These are phyloP conservation scores for Copidosoma aretas DNA, from an alignment of 2,888 invertebrate genomes.

Conservation along the genomic window DNA sequence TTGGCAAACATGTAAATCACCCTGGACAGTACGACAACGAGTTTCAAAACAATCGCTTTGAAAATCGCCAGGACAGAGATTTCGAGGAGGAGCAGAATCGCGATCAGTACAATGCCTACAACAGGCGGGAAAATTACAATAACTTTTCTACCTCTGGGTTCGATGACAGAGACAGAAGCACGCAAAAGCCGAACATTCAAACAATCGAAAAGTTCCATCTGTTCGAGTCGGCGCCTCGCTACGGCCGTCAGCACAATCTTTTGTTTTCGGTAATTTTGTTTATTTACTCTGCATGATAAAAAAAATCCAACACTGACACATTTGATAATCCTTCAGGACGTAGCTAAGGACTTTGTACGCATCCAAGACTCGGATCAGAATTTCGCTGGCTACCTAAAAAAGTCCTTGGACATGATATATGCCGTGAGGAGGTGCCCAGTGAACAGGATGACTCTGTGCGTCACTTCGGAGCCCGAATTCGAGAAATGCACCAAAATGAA, in stretches of 20 bases:
- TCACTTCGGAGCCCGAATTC: constrained; percentile 88
- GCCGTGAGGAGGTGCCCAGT: constrained; percentile 85
- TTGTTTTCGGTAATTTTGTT: constrained; percentile 73
- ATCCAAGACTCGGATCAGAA: constrained; percentile 79
- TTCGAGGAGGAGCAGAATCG: constrained; percentile 40
- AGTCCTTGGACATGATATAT: constrained; percentile 73
- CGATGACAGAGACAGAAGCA: constrained; percentile 33
- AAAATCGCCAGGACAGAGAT: constrained; percentile 37
- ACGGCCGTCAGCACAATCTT: constrained; percentile 76
- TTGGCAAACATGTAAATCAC: constrained; percentile 41
- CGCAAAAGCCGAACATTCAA: constrained; percentile 53
- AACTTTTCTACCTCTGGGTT: constrained; percentile 42
- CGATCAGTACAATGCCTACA: constrained; percentile 44
- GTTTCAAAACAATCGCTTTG: constrained; percentile 46
- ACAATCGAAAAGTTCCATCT: constrained; percentile 73
- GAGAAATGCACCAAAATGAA: constrained; percentile 92
- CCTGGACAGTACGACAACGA: constrained; percentile 21
- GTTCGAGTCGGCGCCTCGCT: constrained; percentile 75
- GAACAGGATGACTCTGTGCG: constrained; percentile 83
- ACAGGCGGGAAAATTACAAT: constrained; percentile 37
- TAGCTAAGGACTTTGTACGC: constrained; percentile 70
- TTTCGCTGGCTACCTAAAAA: constrained; percentile 75
- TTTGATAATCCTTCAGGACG: constrained; percentile 67
- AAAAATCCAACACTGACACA: no score
- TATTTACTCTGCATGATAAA: background rate